Evolutionary conservation across 1,140 invertebrate genomes (phyloP), one percentile per base, ranked within the genome.

Genomic region (Euschistus heros): DNA sequence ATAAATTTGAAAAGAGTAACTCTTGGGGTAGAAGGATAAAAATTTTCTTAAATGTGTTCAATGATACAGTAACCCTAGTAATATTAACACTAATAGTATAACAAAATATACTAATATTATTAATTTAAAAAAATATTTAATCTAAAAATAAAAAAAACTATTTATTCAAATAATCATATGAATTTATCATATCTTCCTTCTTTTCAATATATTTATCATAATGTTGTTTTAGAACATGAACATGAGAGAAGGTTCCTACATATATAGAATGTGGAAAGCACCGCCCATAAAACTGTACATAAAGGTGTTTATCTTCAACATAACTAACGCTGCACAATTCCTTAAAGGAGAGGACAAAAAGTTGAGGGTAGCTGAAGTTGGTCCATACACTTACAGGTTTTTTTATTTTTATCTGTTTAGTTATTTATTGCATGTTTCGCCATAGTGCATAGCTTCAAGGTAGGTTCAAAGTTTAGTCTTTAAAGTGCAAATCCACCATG

Each of bases 351-450:
- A 82, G 20, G 86, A 86, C 59, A 71, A 76, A 54, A 88, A 87
- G 70, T 74, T 94, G 2, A 82, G 78, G 64, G 66, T 96, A 1
- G 66, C 82, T 67, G 86, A 95, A 80, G 74, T 88, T 22, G 92
- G 92, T 0, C 92, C 92, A 0, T 95, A 92, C 73, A 85, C 86
- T 17, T 95, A 92, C 76, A 83, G 85, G 89, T 91, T 76, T 81
- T 80, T 75, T n/a, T 65, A 68, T 26, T 55, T 5, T 67, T 17
- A 7, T 65, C 33, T 26, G 57, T 37, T 37, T 26, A 37, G 1
- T 37, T 10, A 37, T 37, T 37, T 37, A 37, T 37, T 37, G 33
- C 33, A 37, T 37, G 33, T 37, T 37, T 37, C 33, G 33, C 33
- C 33, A 37, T 24, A 14, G 3, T 37, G n/a, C 18, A 26, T 14